phyloP scores from a whole-genome alignment of 2,888 invertebrate species.

The Hanleya hanleyi region DNA sequence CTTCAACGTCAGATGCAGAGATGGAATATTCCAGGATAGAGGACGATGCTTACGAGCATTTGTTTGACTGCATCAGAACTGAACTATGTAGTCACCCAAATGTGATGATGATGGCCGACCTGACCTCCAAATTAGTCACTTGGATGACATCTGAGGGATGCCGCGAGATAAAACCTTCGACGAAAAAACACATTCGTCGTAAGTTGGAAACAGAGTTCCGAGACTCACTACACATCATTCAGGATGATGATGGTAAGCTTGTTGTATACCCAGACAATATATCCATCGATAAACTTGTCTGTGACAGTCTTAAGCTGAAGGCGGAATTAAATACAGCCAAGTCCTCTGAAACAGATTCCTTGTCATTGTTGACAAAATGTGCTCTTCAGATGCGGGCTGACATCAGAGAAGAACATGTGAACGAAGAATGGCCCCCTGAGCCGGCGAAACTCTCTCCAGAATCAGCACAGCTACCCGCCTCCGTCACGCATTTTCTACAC shows the following conservation, averaged over 20 bases:
- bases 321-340: no score
- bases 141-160: neutral
- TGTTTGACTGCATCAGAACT: no score
- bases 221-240: neutral
- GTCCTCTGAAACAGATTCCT: no score
- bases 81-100: no score
- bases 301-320: neutral
- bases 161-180: neutral
- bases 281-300: neutral
- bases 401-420: neutral
- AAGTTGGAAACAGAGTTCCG: neutral
- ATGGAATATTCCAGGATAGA: no score
- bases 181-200: slow-evolving; percentile 6
- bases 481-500: neutral
- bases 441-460: slow-evolving; percentile 8
- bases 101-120: no score
- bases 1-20: no score
- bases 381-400: neutral
- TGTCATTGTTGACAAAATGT: no score
- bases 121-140: neutral
- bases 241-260: neutral
- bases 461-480: neutral
- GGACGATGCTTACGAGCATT: no score
- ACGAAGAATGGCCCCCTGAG: slow-evolving; percentile 40
- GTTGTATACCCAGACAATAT: neutral